Conservation (phyloP, 2,113 vertebrate genomes). For the Casuarius casuarius region DNA sequence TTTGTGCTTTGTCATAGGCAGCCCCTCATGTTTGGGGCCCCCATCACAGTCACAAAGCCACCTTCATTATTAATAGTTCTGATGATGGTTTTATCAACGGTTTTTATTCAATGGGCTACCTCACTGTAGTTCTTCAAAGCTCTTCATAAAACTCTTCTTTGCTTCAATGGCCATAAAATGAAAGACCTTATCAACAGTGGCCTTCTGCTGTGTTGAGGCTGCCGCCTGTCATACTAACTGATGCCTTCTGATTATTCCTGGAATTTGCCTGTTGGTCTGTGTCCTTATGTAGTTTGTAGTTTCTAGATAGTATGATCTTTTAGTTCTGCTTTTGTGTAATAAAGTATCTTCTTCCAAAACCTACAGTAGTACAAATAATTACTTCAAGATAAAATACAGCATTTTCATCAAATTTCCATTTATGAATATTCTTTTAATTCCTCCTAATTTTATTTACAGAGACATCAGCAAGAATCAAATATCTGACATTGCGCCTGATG, state of each 20-base stretch:
- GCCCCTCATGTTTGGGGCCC: background rate
- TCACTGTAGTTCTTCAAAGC: background rate
- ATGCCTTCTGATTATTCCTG: background rate
- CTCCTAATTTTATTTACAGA: conserved; percentile 77
- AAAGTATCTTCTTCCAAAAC: background rate
- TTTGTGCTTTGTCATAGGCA: background rate
- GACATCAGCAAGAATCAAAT: conserved; percentile 99
- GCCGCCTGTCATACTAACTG: background rate
- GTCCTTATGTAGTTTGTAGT: background rate
- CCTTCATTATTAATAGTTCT: background rate
- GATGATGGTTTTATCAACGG: background rate
- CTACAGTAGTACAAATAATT: background rate
- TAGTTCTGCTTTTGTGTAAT: background rate
- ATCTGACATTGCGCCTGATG: conserved; percentile 93
- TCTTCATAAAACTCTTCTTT: background rate
- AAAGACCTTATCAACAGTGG: background rate
- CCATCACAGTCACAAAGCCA: background rate
- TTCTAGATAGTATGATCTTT: background rate
- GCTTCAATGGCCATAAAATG: background rate
- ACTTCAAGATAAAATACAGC: background rate
- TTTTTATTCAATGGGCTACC: background rate
- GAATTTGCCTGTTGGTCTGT: background rate
- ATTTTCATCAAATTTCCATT: background rate
- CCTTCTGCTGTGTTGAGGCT: background rate
- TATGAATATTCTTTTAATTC: background rate